These are phyloP conservation scores for Nemapogon koenigi DNA, from an alignment of 2,888 invertebrate genomes.

Conservation along the genomic window DNA sequence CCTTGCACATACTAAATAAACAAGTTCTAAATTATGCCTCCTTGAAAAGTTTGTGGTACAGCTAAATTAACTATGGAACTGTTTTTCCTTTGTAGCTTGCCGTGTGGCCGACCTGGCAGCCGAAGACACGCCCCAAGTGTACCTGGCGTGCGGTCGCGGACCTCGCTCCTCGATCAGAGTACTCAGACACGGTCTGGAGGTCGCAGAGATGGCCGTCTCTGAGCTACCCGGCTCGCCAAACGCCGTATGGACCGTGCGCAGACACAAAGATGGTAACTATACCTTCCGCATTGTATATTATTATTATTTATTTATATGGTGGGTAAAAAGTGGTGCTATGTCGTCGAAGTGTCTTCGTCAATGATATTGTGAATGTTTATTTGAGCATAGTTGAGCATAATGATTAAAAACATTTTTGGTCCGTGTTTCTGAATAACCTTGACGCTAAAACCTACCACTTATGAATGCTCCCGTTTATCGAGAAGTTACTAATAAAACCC, in stretches of 20 bases:
- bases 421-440: constrained; percentile 61
- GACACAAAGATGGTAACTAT: constrained; percentile 92
- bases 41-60: no score
- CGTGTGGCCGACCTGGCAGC: constrained; percentile 94
- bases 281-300: no score
- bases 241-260: constrained; percentile 99
- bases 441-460: constrained; percentile 54
- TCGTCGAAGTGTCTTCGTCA: no score
- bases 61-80: constrained; percentile 4
- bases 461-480: constrained; percentile 58
- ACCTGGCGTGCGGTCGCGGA: constrained; percentile 95
- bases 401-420: constrained; percentile 59
- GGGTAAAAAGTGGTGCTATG: no score
- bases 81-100: constrained; percentile 68
- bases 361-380: no score
- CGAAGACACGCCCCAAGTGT: constrained; percentile 98
- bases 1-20: no score
- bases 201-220: constrained; percentile 99
- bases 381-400: constrained; percentile 49
- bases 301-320: no score
- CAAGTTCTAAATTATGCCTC: no score
- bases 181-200: constrained; percentile 95
- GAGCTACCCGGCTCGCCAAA: constrained; percentile 99
- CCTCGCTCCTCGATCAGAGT: constrained; percentile 93
- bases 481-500: constrained; percentile 65